Evolutionary conservation across 2,888 invertebrate genomes (phyloP).

Genomic region (Lepidonotus clava): DNA sequence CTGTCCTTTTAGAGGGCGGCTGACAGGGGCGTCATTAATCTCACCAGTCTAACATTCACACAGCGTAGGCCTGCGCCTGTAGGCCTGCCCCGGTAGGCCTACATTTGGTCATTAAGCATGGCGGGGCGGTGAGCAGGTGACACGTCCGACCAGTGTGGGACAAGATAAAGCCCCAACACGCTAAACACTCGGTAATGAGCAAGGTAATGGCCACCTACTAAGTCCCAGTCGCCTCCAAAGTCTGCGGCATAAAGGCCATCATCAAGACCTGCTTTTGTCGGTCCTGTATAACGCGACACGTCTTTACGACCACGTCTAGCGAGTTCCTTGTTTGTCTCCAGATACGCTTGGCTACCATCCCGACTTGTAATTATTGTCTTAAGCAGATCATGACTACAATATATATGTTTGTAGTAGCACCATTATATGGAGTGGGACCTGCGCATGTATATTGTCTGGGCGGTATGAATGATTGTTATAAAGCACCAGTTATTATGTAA

Average conservation of each 20-base stretch:
- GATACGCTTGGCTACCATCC: neutral
- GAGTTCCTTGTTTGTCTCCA: too few relatives aligned
- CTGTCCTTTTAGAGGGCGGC: neutral
- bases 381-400: neutral
- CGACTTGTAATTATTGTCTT: neutral
- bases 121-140: neutral
- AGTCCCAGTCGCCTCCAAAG: neutral
- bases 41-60: neutral
- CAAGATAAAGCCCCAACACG: neutral
- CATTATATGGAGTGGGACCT: too few relatives aligned
- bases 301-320: too few relatives aligned
- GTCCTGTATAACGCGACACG: too few relatives aligned
- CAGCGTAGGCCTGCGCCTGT: neutral
- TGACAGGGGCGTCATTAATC: neutral
- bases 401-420: neutral
- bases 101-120: neutral
- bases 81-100: neutral
- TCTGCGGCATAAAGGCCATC: neutral
- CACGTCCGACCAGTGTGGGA: constrained; percentile 12
- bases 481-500: too few relatives aligned
- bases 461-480: too few relatives aligned
- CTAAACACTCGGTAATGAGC: constrained; percentile 7
- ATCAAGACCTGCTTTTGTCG: neutral
- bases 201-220: constrained; percentile 17
- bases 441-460: too few relatives aligned